phyloP scores from a whole-genome alignment of 2,113 vertebrate genomes.

The Oryzias curvinotus region DNA sequence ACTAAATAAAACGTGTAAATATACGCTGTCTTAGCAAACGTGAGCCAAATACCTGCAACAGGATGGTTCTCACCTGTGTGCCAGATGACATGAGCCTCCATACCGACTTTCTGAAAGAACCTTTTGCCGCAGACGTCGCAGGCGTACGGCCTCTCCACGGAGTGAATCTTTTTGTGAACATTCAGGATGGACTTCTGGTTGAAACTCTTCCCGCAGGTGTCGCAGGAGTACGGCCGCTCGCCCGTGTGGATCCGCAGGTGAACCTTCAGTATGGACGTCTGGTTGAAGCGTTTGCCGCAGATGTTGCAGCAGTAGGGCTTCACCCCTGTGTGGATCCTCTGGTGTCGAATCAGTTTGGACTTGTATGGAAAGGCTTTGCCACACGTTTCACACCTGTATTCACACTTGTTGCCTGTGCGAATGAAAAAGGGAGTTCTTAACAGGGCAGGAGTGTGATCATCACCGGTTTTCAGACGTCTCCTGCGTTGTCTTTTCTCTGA shows the following conservation, averaged over 20 bases:
- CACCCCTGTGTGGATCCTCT: slow-evolving; percentile 24
- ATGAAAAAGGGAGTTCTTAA: background rate
- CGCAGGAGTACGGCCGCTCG: slow-evolving; percentile 20
- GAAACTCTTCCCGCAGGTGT: slow-evolving; percentile 17
- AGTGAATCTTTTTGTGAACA: slow-evolving; percentile 22
- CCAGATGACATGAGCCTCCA: slow-evolving; percentile 20
- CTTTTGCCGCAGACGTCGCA: slow-evolving; percentile 20
- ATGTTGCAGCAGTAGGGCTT: slow-evolving; percentile 22
- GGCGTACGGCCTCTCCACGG: slow-evolving; percentile 18
- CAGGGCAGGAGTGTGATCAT: background rate
- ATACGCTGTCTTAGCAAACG: background rate
- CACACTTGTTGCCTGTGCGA: background rate
- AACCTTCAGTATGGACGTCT: slow-evolving; percentile 28
- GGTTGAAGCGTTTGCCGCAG: slow-evolving; percentile 28
- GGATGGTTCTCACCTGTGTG: slow-evolving; percentile 16
- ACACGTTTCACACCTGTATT: slow-evolving; percentile 20
- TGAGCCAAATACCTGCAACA: background rate
- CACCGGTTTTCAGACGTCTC: background rate
- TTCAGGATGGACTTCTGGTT: slow-evolving; percentile 22
- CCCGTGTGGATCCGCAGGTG: slow-evolving; percentile 29
- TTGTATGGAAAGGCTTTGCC: slow-evolving; percentile 12
- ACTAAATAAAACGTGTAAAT: background rate
- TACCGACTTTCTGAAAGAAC: slow-evolving; percentile 11
- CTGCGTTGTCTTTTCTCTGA: background rate
- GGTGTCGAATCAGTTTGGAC: slow-evolving; percentile 24